Conservation (phyloP, 2,113 vertebrate genomes). For the Corythoichthys intestinalis region DNA sequence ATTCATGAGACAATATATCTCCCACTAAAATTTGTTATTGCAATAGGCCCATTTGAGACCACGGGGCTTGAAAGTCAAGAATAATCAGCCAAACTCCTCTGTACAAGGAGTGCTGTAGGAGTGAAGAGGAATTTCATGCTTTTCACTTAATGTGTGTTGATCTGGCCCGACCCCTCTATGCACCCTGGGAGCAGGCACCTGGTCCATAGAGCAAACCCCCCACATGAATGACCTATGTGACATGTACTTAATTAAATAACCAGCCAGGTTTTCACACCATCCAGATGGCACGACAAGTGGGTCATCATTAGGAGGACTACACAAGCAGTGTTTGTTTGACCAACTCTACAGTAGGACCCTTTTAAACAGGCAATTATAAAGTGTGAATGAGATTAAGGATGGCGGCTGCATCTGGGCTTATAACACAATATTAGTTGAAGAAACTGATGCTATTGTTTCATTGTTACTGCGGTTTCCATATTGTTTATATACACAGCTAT, state of each 20-base stretch:
- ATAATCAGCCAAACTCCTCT: background rate
- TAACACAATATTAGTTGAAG: background rate
- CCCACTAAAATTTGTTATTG: too few relatives aligned
- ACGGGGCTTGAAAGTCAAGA: conserved; percentile 4
- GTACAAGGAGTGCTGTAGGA: background rate
- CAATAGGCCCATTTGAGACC: background rate
- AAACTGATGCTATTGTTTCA: conserved; percentile 11
- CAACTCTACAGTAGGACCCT: conserved; percentile 7
- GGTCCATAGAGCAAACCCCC: conserved; percentile 37
- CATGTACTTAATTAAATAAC: conserved; percentile 50
- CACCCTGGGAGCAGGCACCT: conserved; percentile 51
- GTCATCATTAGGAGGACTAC: conserved; percentile 33
- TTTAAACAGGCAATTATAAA: conserved; percentile 8
- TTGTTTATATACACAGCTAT: background rate
- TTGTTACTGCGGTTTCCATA: background rate
- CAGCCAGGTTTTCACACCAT: conserved; percentile 23
- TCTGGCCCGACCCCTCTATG: conserved; percentile 41
- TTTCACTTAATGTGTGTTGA: conserved; percentile 45
- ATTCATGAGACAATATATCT: too few relatives aligned
- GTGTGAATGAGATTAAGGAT: background rate
- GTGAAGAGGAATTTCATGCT: conserved; percentile 47
- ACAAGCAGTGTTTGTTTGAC: conserved; percentile 7
- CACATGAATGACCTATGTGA: conserved; percentile 38
- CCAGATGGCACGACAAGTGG: conserved; percentile 21
- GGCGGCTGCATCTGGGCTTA: conserved; percentile 1